phyloP scores from a whole-genome alignment of 2,113 vertebrate genomes.

The Ptychochromis oligacanthus region DNA sequence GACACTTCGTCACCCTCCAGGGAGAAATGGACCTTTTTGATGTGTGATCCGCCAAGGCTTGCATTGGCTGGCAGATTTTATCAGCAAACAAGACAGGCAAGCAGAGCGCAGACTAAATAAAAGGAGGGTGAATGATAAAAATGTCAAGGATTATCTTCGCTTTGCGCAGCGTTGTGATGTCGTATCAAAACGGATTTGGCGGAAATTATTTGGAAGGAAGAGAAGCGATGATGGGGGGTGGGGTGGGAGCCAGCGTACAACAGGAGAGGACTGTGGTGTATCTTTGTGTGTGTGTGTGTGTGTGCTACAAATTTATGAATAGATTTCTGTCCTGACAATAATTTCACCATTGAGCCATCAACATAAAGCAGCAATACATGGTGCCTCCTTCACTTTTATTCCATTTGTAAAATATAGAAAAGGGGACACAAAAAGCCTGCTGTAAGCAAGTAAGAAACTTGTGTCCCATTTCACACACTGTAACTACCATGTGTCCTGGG shows the following conservation, averaged over 20 bases:
- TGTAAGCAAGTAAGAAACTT: background rate
- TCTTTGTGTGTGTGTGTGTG: slow-evolving; percentile 14
- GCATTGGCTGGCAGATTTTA: slow-evolving; percentile 79
- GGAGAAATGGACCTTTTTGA: slow-evolving; percentile 78
- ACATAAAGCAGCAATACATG: slow-evolving; percentile 5
- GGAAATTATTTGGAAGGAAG: slow-evolving; percentile 77
- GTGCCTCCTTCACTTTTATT: background rate
- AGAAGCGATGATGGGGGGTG: slow-evolving; percentile 54
- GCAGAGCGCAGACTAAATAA: slow-evolving; percentile 74
- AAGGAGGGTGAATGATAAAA: slow-evolving; percentile 78
- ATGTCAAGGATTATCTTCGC: slow-evolving; percentile 82
- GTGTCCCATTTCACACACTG: slow-evolving; percentile 10
- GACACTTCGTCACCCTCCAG: slow-evolving; percentile 75
- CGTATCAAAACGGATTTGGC: slow-evolving; percentile 78
- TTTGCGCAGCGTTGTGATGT: slow-evolving; percentile 73
- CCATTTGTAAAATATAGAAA: background rate
- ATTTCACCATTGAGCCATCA: slow-evolving; percentile 32
- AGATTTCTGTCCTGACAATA: slow-evolving; percentile 25
- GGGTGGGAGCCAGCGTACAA: slow-evolving; percentile 10
- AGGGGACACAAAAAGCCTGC: background rate
- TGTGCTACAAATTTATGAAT: slow-evolving; percentile 5
- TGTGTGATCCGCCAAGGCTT: slow-evolving; percentile 78
- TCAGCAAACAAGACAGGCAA: slow-evolving; percentile 77
- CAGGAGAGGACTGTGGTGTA: slow-evolving; percentile 27
- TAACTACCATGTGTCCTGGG: background rate